phyloP scores from a whole-genome alignment of 2,113 vertebrate genomes.

The Anolis carolinensis region DNA sequence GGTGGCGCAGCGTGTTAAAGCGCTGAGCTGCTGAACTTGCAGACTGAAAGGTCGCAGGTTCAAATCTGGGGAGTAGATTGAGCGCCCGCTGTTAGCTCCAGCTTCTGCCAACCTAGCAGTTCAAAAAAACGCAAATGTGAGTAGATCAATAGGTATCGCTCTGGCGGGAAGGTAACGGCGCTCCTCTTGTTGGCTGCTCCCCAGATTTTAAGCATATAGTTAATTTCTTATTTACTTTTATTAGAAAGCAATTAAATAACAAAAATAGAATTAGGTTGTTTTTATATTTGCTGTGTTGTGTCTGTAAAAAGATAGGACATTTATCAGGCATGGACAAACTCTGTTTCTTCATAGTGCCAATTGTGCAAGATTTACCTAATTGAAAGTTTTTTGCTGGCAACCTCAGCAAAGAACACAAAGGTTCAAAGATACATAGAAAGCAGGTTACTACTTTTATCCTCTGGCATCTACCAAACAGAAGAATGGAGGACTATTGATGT shows the following conservation, averaged over 20 bases:
- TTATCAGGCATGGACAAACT: too few relatives aligned
- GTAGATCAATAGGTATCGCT: too few relatives aligned
- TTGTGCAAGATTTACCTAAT: constrained; percentile 25
- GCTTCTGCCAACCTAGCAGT: too few relatives aligned
- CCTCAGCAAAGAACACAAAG: constrained; percentile 10
- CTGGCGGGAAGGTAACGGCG: too few relatives aligned
- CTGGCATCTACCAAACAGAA: not conserved
- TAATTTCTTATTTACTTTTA: not conserved
- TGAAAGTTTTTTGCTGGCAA: constrained; percentile 13
- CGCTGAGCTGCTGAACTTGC: too few relatives aligned
- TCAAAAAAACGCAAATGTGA: too few relatives aligned
- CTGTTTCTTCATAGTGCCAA: constrained; percentile 9
- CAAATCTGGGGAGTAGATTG: too few relatives aligned
- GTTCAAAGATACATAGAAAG: not conserved
- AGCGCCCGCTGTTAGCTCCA: too few relatives aligned
- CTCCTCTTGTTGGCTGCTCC: too few relatives aligned
- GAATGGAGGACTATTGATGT: constrained; percentile 13
- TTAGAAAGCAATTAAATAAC: not conserved
- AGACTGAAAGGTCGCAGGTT: too few relatives aligned
- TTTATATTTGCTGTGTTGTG: not conserved
- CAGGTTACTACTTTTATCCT: not conserved
- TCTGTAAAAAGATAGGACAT: not conserved
- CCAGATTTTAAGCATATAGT: not conserved
- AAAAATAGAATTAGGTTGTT: not conserved
- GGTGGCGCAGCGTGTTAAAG: too few relatives aligned